These are phyloP conservation scores for Nephrocerus scutellatus DNA, from an alignment of 2,888 invertebrate genomes.

Conservation along the genomic window DNA sequence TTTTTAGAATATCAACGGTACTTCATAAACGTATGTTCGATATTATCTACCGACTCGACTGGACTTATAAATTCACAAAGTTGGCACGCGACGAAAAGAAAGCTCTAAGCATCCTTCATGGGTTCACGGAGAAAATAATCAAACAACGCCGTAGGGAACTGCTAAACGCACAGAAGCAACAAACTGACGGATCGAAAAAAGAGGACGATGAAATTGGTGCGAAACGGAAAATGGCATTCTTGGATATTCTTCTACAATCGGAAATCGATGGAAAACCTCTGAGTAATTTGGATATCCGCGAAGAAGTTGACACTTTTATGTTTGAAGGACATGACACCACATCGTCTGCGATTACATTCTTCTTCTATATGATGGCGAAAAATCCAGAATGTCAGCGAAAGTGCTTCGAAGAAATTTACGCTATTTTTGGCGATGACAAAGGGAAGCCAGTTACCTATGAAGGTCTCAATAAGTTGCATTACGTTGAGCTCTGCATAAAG, in stretches of 20 bases:
- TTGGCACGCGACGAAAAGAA: slow-evolving; percentile 53
- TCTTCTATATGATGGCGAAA: slow-evolving; percentile 49
- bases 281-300: slow-evolving; percentile 55
- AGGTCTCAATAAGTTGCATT: slow-evolving; percentile 38
- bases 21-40: slow-evolving; percentile 45
- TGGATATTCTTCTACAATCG: slow-evolving; percentile 59
- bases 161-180: slow-evolving; percentile 23
- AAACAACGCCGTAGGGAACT: slow-evolving; percentile 46
- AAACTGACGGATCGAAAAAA: slow-evolving; percentile 20
- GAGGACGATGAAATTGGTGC: slow-evolving; percentile 48
- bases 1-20: slow-evolving; percentile 43
- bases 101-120: slow-evolving; percentile 49
- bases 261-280: slow-evolving; percentile 55
- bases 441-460: slow-evolving; percentile 37
- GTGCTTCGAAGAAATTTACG: slow-evolving; percentile 47
- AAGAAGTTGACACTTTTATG: slow-evolving; percentile 69
- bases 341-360: slow-evolving; percentile 50
- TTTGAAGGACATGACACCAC: slow-evolving; percentile 58
- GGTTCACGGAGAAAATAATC: slow-evolving; percentile 54
- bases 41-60: slow-evolving; percentile 39
- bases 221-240: slow-evolving; percentile 59
- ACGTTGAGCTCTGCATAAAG: slow-evolving; percentile 44
- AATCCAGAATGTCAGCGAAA: slow-evolving; percentile 49
- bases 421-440: slow-evolving; percentile 43
- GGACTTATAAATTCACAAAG: slow-evolving; percentile 49